A percentile compares a stretch with the other conserved stretches of the same genome.
Conservation (phyloP, 2,888 invertebrate genomes). For the Protophormia terraenovae region DNA sequence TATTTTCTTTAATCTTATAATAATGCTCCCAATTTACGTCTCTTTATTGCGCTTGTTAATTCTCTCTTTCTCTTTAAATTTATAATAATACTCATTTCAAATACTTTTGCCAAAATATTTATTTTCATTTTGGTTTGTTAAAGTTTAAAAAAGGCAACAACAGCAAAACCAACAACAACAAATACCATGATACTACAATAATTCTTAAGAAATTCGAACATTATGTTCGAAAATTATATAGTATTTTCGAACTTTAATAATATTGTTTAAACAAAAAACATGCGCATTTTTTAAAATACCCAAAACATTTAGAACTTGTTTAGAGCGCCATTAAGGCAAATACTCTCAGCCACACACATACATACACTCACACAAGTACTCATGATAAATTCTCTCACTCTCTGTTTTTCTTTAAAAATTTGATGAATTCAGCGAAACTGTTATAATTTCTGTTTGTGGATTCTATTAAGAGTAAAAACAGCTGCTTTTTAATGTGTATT, state of each 20-base stretch:
- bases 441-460: slow-evolving; percentile 52
- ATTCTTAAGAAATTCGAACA: slow-evolving; percentile 58
- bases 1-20: too few relatives aligned
- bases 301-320: slow-evolving; percentile 12
- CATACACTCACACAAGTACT: neutral
- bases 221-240: slow-evolving; percentile 66
- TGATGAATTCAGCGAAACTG: neutral
- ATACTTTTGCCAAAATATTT: slow-evolving; percentile 42
- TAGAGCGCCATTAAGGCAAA: slow-evolving; percentile 25
- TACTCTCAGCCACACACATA: neutral
- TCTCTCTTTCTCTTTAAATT: neutral
- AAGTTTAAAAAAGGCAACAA: neutral
- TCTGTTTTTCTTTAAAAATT: neutral
- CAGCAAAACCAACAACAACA: slow-evolving; percentile 7
- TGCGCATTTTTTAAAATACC: slow-evolving; percentile 51
- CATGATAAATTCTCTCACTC: neutral
- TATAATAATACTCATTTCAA: neutral
- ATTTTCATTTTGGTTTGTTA: slow-evolving; percentile 34
- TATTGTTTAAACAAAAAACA: neutral
- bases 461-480: slow-evolving; percentile 45
- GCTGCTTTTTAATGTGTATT: slow-evolving; percentile 46
- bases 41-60: neutral
- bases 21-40: neutral
- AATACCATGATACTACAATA: neutral
- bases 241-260: neutral